Conservation (phyloP, 2,113 vertebrate species). For the Protomyctophum bolini region DNA sequence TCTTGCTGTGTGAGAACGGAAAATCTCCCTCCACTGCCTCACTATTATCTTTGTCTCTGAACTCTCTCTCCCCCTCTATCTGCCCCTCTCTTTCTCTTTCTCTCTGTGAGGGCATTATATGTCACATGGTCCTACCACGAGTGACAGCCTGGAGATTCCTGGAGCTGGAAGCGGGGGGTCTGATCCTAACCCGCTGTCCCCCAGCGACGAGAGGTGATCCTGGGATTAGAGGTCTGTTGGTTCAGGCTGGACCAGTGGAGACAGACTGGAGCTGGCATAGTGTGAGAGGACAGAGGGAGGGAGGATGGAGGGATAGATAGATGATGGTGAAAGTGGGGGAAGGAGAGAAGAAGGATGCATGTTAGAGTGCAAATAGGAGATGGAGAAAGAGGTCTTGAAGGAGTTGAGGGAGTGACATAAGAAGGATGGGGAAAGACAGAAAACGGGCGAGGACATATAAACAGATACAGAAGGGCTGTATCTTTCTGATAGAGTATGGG, state of each 20-base stretch:
- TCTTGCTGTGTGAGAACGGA: not conserved
- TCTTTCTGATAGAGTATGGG: no score
- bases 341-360: not conserved
- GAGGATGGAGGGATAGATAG: not conserved
- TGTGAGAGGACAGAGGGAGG: conserved; percentile 49
- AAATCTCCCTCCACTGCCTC: not conserved
- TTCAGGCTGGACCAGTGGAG: conserved; percentile 69
- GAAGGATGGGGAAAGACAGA: not conserved
- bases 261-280: conserved; percentile 65
- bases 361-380: not conserved
- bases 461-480: not conserved
- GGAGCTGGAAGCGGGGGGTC: conserved; percentile 37
- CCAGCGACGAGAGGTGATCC: conserved; percentile 60
- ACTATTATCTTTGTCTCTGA: not conserved
- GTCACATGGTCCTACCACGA: conserved; percentile 18
- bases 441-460: not conserved
- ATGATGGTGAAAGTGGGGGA: not conserved
- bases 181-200: conserved; percentile 51
- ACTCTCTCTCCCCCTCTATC: conserved; percentile 6
- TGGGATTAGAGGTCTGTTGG: conserved; percentile 66
- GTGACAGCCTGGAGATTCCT: conserved; percentile 47
- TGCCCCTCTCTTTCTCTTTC: not conserved
- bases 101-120: not conserved
- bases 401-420: not conserved
- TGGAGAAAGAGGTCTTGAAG: not conserved